Base-by-base conservation (phyloP, 35 echinoderm and acorn worm genomes). In the Chiridota heheva region DNA sequence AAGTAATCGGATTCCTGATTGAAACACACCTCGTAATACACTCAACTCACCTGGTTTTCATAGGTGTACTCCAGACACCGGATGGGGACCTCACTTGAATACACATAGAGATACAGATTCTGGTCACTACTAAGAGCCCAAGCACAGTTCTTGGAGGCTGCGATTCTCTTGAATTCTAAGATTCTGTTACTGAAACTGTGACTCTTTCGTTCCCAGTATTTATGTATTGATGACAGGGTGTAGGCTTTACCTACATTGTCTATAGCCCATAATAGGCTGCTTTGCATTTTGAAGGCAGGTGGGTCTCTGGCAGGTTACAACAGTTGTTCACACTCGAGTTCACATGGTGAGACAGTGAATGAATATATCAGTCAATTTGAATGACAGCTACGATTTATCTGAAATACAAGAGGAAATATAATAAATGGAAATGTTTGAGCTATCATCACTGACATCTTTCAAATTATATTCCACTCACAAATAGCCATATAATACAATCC, bases 41-140 rank as follows among this genome's bases (percentile, higher is more conserved):
- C 13, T 1, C 24, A 40, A 44, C 67, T 46, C 60, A 92, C 95
- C 89, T 98, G 95, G 58, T 98, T 98, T 74, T 98, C 95, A 61
- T 88, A 98, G 1, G 95, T 91, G 26, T 88, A 91, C 46, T 91
- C 95, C 44, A 92, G 69, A 58, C 39, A 85, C 64, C 95, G 77
- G 53, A 97, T 98, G 7, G 84, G 89, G 4, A 98, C 95, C 51
- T 98, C 95, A 25, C 79, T 88, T 32, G 84, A 63, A 55, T 88
- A 86, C 12, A 98, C 85, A 44, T 91, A 92, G 13, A 88, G 63
- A 82, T 91, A 88, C 0, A 91, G 79, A 61, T 88, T 59, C 24
- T 85, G 89, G 55, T 98, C 86, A 46, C 75, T 88, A 10, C 84
- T 89, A n/a, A 92, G 34, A 17, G 77, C 95, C 95, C 95, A 98